Base-by-base conservation (phyloP, 53 echinoderm and acorn worm genomes). In the Echinarachnius parma region DNA sequence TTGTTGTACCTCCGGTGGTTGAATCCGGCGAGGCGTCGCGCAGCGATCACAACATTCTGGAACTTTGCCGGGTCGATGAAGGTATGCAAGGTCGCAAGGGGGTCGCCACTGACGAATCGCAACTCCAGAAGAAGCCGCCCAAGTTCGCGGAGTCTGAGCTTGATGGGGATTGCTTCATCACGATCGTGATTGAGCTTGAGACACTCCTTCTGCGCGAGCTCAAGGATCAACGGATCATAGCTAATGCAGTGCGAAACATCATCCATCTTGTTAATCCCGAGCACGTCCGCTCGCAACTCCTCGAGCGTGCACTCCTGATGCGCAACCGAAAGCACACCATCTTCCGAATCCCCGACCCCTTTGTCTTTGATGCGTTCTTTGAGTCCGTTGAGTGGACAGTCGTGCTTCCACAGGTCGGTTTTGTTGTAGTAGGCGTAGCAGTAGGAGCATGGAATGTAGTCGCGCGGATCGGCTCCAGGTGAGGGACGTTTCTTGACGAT, bases 141-240 rank as follows among this genome's bases (percentile, higher is more conserved):
- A 4, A 87, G 30, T 64, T 87, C 79, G 23, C 88, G 61, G 1
- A 87, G 79, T 72, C 83, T 83, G 20, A 83, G 79, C n/a, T 75
- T 62, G 0, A 75, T 80, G 46, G 83, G 75, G 34, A 78, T 62
- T 14, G 83, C 66, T 29, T 83, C 74, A 16, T 87, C 87, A 11
- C 57, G 46, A 66, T 87, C 87, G 59, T 87, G 82, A 26, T 83
- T 83, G 16, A 87, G 58, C 54, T 87, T 87, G 19, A 83, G 29
- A 65, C 59, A 59, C 36, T 83, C 83, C 54, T 80, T 88, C 52
- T 75, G 75, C 0, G 79, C 88, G 20, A 88, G 35, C 48, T 88
- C 75, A n/a, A 78, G 53, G 28, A 88, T 83, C n/a, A 88, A 66
- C 1, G 60, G 30, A 47, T 88, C 88, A 66, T 70, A 79, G 57